A percentile compares a stretch with the other conserved stretches of the same genome.
Conservation (phyloP, 2,113 vertebrate genomes). For the Hystrix brachyura region DNA sequence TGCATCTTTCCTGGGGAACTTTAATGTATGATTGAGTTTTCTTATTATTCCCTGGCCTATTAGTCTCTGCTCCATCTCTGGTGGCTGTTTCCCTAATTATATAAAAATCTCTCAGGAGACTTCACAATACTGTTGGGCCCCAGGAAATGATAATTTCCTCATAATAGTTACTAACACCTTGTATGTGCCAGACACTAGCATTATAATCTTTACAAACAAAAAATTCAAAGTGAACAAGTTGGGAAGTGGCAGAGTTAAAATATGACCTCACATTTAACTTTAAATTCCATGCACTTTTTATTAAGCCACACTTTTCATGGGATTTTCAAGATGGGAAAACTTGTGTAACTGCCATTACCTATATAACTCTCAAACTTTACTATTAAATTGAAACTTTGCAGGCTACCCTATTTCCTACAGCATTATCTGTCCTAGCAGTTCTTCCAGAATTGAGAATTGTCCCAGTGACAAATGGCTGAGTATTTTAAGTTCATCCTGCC, state of each 20-base stretch:
- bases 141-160: not conserved
- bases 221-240: not conserved
- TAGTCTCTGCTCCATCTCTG: not conserved
- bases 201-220: not conserved
- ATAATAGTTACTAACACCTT: not conserved
- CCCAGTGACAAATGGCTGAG: not conserved
- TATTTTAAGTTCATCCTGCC: slow-evolving; percentile 8
- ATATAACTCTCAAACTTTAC: slow-evolving; percentile 11
- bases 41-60: not conserved
- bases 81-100: not conserved
- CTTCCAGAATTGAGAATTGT: not conserved
- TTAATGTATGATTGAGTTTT: not conserved
- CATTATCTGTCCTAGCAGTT: not conserved
- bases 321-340: slow-evolving; percentile 19
- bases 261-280: not conserved
- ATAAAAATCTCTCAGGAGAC: not conserved
- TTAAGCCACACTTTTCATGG: not conserved
- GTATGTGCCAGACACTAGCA: not conserved
- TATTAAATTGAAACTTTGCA: slow-evolving; percentile 20
- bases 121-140: not conserved
- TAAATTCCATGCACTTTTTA: not conserved
- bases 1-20: not conserved
- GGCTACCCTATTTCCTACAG: not conserved
- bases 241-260: not conserved
- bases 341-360: not conserved